Percentiles rank a stretch among this genome's conserved stretches.
These are phyloP conservation scores for Siniperca knerii DNA, from an alignment of 2,113 vertebrate genomes.

Conservation along the genomic window DNA sequence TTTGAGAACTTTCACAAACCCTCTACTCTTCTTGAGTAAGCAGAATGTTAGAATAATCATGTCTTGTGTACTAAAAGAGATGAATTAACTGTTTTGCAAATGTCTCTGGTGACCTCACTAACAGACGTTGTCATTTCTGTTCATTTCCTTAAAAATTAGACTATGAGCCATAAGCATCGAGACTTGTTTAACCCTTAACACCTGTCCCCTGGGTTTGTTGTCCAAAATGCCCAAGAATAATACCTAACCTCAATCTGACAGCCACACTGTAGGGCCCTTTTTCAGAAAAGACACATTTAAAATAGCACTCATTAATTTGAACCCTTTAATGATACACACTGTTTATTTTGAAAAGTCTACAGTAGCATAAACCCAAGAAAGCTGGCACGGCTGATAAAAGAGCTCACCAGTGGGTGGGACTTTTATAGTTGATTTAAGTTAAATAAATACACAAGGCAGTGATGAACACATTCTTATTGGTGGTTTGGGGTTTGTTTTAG, in stretches of 20 bases:
- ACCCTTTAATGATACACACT: slow-evolving; percentile 25
- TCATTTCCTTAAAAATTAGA: not conserved
- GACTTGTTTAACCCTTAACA: not conserved
- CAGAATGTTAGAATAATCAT: not conserved
- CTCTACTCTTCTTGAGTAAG: not conserved
- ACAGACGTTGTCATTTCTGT: not conserved
- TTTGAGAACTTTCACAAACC: too few relatives aligned
- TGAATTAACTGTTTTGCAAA: not conserved
- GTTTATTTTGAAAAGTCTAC: slow-evolving; percentile 18
- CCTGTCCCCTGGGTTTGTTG: not conserved
- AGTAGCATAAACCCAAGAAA: slow-evolving; percentile 25
- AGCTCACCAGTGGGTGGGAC: slow-evolving; percentile 33
- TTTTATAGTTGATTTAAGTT: slow-evolving; percentile 56
- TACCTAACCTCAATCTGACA: slow-evolving; percentile 1
- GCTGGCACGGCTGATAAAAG: slow-evolving; percentile 17
- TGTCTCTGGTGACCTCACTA: not conserved
- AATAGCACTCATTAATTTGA: slow-evolving; percentile 26
- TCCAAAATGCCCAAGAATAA: not conserved
- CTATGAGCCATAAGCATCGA: not conserved
- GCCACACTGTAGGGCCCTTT: not conserved
- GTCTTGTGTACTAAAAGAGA: not conserved
- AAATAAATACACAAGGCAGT: slow-evolving; percentile 49
- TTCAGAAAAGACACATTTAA: slow-evolving; percentile 8
- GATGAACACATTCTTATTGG: slow-evolving; percentile 9
- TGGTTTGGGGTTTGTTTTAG: slow-evolving; percentile 54